phyloP scores from a whole-genome alignment of 2,113 vertebrate species.

The Larimichthys crocea region DNA sequence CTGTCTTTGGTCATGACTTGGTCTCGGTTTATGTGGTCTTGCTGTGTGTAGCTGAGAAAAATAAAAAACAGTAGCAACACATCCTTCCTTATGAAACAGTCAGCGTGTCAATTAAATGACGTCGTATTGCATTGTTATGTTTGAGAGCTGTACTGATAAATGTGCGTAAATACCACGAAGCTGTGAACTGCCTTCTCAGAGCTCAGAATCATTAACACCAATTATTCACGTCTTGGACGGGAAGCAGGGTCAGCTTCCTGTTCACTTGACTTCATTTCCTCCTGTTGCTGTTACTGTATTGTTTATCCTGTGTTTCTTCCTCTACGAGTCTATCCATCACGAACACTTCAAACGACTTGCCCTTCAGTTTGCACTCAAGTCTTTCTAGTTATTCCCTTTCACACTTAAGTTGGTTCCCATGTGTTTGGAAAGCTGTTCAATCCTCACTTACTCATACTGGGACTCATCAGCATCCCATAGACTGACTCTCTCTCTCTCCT shows the following conservation, averaged over 20 bases:
- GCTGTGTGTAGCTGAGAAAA: constrained; percentile 24
- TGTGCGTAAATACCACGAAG: constrained; percentile 62
- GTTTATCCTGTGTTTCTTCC: constrained; percentile 83
- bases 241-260: constrained; percentile 82
- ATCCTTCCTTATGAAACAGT: constrained; percentile 30
- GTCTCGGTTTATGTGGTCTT: too few relatives aligned
- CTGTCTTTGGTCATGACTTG: too few relatives aligned
- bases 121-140: constrained; percentile 58
- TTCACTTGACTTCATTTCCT: constrained; percentile 84
- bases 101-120: constrained; percentile 50
- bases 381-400: constrained; percentile 63
- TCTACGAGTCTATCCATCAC: constrained; percentile 63
- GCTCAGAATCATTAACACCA: constrained; percentile 76
- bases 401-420: constrained; percentile 80
- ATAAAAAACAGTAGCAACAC: neutral
- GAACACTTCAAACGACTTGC: constrained; percentile 65
- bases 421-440: constrained; percentile 78
- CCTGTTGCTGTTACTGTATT: constrained; percentile 75
- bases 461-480: constrained; percentile 71
- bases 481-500: constrained; percentile 41
- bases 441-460: constrained; percentile 83
- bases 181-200: constrained; percentile 68
- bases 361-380: constrained; percentile 54
- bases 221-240: constrained; percentile 76
- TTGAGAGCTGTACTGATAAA: constrained; percentile 46